Percentiles rank a stretch among this genome's conserved stretches.
phyloP scores from a whole-genome alignment of 2,888 invertebrate genomes.

The Trachelus stipa region DNA sequence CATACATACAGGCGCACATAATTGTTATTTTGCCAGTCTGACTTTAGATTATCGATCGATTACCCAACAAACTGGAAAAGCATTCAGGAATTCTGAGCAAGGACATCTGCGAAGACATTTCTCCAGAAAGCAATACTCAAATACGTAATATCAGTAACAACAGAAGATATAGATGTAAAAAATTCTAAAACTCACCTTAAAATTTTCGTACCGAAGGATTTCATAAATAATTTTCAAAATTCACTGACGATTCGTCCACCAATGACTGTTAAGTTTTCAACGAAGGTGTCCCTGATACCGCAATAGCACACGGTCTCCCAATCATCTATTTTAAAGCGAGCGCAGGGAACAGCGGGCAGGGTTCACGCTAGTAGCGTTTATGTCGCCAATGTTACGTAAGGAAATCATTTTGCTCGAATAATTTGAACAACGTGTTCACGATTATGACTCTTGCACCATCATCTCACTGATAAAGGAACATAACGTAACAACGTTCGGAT shows the following conservation, averaged over 20 bases:
- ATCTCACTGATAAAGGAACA: not conserved
- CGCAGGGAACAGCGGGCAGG: not conserved
- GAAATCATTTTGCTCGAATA: not conserved
- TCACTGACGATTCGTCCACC: not conserved
- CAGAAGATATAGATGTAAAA: not conserved
- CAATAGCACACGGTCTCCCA: slow-evolving; percentile 1
- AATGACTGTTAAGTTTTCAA: not conserved
- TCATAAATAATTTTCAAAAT: not conserved
- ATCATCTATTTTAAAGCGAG: not conserved
- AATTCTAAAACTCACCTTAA: too few species aligned
- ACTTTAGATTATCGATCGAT: not conserved
- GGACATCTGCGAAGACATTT: not conserved
- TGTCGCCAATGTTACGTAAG: not conserved
- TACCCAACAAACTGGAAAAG: not conserved
- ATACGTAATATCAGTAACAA: too few species aligned
- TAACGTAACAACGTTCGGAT: not conserved
- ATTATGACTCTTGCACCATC: not conserved
- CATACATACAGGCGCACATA: too few species aligned
- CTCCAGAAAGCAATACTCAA: not conserved
- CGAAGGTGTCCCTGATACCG: slow-evolving; percentile 2
- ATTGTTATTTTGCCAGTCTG: not conserved
- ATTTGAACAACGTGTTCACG: not conserved
- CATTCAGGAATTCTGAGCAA: not conserved
- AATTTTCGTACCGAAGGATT: not conserved
- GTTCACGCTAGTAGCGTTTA: not conserved